Conservation (phyloP, 2,888 invertebrate genomes). For the Sepioteuthis lessoniana region DNA sequence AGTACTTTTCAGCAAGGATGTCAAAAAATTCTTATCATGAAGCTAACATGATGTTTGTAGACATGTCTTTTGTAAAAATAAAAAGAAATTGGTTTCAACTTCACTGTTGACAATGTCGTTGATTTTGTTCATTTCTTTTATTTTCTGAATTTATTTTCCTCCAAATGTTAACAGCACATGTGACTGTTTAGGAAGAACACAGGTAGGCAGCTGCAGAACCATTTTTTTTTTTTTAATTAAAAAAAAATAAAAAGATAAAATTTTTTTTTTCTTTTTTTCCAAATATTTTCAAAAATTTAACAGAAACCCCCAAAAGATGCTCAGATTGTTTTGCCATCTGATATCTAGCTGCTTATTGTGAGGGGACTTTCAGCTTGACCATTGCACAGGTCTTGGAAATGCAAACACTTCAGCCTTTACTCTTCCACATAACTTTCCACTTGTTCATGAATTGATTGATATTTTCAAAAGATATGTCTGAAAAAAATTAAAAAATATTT, state of each 20-base stretch:
- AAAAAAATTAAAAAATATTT: conserved; percentile 55
- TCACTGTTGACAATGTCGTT: background rate
- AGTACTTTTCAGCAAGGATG: background rate
- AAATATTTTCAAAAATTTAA: too few relatives aligned
- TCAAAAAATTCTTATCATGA: background rate
- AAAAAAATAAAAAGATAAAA: too few relatives aligned
- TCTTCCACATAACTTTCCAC: conserved; percentile 85
- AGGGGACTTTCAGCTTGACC: background rate
- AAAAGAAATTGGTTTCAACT: background rate
- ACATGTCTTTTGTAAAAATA: background rate
- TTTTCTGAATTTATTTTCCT: background rate
- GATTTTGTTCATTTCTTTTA: background rate
- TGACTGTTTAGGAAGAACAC: background rate
- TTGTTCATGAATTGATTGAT: conserved; percentile 88
- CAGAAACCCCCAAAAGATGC: background rate
- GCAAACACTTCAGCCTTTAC: conserved; percentile 79
- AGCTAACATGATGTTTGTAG: background rate
- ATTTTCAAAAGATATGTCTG: conserved; percentile 87
- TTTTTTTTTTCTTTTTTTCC: too few relatives aligned
- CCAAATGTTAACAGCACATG: background rate
- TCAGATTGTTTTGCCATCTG: background rate
- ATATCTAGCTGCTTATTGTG: background rate
- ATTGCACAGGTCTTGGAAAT: background rate
- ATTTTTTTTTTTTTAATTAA: too few relatives aligned
- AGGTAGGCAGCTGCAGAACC: background rate